phyloP scores from a whole-genome alignment of 2,888 invertebrate species.

The Leucozona laternaria region DNA sequence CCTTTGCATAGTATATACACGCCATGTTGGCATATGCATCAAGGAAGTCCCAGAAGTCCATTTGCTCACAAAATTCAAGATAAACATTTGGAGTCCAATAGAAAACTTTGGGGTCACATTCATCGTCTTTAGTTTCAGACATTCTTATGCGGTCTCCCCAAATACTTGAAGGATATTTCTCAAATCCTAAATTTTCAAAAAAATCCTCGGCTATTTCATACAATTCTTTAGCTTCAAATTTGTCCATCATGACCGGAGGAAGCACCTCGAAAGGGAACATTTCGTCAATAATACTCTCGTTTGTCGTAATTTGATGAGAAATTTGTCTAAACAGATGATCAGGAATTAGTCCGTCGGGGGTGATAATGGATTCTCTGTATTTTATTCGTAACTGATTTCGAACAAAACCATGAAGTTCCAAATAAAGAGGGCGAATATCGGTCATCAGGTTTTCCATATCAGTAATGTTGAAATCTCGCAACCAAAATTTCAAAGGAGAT shows the following conservation, averaged over 20 bases:
- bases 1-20: slow-evolving; percentile 35
- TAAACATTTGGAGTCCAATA: neutral
- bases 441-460: slow-evolving; percentile 88
- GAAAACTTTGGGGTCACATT: neutral
- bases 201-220: neutral
- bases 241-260: neutral
- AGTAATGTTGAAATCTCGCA: slow-evolving; percentile 78
- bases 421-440: slow-evolving; percentile 90
- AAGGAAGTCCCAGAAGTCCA: slow-evolving; percentile 23
- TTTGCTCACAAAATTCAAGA: slow-evolving; percentile 40
- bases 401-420: slow-evolving; percentile 91
- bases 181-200: neutral
- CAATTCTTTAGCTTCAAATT: neutral
- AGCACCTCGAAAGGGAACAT: neutral
- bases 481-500: neutral
- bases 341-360: slow-evolving; percentile 88
- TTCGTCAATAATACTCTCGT: slow-evolving; percentile 17
- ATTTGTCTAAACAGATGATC: slow-evolving; percentile 87
- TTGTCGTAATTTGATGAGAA: slow-evolving; percentile 32
- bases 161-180: neutral
- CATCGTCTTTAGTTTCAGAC: neutral
- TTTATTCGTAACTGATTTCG: slow-evolving; percentile 87
- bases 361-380: slow-evolving; percentile 87
- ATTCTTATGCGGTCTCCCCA: neutral
- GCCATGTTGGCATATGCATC: slow-evolving; percentile 37